Evolutionary conservation across 2,113 vertebrate species (phyloP), one percentile per base, ranked within the genome.

Genomic region (Nycticorax nycticorax): DNA sequence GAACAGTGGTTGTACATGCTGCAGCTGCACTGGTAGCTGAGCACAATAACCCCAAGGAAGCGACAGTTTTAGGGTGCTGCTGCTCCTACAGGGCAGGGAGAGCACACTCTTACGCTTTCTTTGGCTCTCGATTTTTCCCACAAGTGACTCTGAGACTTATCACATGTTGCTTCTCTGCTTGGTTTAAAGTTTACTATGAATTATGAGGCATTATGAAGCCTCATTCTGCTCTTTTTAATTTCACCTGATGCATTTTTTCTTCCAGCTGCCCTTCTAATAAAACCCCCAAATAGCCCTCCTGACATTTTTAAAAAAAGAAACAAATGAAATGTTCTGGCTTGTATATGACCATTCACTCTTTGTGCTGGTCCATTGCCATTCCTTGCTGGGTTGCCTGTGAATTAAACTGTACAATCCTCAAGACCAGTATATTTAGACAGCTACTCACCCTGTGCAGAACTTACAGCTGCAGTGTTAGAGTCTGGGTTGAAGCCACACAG

Each of bases 401-500:
- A 95, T 73, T 95, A 83, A 87, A 62, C n/a, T 35, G 13, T 52
- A 33, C 10, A 14, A 32, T 91, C 30, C 64, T 92, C 45, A 41
- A 66, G 66, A 79, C 13, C 33, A 17, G 52, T 82, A 41, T 85
- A 66, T 94, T 95, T 89, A 96, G 50, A 92, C 0, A 14, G 28
- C 84, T 88, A 73, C 59, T 93, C 66, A 91, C n/a, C 37, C 67
- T 77, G 21, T 77, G 37, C 77, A 91, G 74, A 97, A 69, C 59
- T 71, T 59, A 41, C 10, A 92, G 63, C 79, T 94, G 88, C 71
- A 50, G 8, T 80, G 55, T 89, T 89, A 76, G 56, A 78, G 26
- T 68, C 86, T 96, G 89, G 37, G 22, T 66, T 91, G 95, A 88
- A 94, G 84, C 92, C 91, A 83, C 89, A 73, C 50, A 76, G 53